phyloP scores from a whole-genome alignment of 2,888 invertebrate genomes.

The Pammene fasciana region DNA sequence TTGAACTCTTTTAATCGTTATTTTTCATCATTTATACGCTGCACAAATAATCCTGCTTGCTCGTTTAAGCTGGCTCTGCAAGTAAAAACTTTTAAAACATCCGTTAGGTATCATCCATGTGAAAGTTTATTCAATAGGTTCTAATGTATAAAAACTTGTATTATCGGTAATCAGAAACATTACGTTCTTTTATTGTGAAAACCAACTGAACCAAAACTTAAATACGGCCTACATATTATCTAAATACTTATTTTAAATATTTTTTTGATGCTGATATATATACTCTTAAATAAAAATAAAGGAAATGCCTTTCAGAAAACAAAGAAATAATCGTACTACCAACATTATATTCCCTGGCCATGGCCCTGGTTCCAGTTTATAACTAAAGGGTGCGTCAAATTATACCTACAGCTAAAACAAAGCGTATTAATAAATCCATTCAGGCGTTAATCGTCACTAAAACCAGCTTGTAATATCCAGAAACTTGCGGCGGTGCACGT shows the following conservation, averaged over 20 bases:
- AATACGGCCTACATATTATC: no score
- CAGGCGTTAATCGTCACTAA: constrained; percentile 37
- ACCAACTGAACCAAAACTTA: no score
- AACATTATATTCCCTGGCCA: background rate
- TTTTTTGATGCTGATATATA: no score
- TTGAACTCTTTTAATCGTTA: constrained; percentile 32
- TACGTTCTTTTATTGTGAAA: background rate
- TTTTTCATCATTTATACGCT: constrained; percentile 33
- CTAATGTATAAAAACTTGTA: no score
- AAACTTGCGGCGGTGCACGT: constrained; percentile 36
- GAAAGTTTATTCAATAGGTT: background rate
- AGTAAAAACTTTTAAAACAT: constrained; percentile 19
- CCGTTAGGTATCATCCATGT: background rate
- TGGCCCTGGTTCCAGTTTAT: background rate
- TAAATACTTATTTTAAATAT: no score
- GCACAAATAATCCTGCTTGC: constrained; percentile 21
- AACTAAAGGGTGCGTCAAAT: background rate
- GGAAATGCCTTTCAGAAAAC: no score
- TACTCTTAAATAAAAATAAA: no score
- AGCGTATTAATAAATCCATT: constrained; percentile 28
- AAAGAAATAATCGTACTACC: background rate
- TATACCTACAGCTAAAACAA: constrained; percentile 2
- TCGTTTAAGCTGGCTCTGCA: constrained; percentile 18
- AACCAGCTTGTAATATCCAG: constrained; percentile 39
- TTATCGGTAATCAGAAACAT: no score